These are phyloP conservation scores for Macrophya annulata DNA, from an alignment of 2,888 invertebrate genomes.

Conservation along the genomic window DNA sequence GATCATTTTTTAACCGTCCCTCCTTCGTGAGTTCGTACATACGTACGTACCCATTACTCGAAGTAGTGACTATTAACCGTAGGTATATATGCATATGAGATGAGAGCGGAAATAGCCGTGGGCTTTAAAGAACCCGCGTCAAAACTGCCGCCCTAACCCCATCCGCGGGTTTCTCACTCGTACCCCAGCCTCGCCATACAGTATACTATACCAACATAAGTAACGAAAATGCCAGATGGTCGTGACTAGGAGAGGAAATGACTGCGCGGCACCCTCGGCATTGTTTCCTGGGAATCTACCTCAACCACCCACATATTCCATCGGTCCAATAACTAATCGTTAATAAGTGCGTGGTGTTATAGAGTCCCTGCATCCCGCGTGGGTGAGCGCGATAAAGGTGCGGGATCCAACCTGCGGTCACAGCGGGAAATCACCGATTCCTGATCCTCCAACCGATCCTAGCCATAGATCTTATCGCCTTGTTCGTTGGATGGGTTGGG, in stretches of 20 bases:
- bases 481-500: slow-evolving; percentile 68
- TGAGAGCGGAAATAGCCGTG: slow-evolving; percentile 30
- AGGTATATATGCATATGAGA: slow-evolving; percentile 31
- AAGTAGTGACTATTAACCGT: slow-evolving; percentile 10
- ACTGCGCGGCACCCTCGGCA: slow-evolving; percentile 48
- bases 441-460: slow-evolving; percentile 6
- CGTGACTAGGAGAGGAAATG: slow-evolving; percentile 25
- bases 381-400: slow-evolving; percentile 73
- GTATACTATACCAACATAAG: background rate
- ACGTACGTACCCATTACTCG: slow-evolving; percentile 16
- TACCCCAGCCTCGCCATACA: background rate
- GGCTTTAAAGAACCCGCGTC: slow-evolving; percentile 25
- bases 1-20: slow-evolving; percentile 50
- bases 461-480: slow-evolving; percentile 73
- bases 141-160: slow-evolving; percentile 39
- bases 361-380: slow-evolving; percentile 59
- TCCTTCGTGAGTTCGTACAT: background rate
- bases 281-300: slow-evolving; percentile 51
- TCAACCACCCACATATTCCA: slow-evolving; percentile 35
- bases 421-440: slow-evolving; percentile 73
- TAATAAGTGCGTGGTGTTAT: slow-evolving; percentile 33
- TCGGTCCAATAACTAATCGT: slow-evolving; percentile 52
- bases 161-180: slow-evolving; percentile 30
- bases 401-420: slow-evolving; percentile 64
- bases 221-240: slow-evolving; percentile 22